A percentile compares a stretch with the other conserved stretches of the same genome.
Conservation (phyloP, 2,888 invertebrate species). For the Xanthia icteritia region DNA sequence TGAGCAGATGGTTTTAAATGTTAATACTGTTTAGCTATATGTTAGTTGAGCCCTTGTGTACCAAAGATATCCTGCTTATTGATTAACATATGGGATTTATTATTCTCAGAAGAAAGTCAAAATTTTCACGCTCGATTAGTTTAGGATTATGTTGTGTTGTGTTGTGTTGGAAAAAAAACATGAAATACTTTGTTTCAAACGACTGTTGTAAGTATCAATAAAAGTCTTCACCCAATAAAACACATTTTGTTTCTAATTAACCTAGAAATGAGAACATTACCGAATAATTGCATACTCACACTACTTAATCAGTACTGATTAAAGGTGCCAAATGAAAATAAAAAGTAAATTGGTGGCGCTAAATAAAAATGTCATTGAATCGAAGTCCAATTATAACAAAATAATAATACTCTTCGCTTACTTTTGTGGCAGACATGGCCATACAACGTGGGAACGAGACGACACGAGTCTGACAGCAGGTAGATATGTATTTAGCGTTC, state of each 20-base stretch:
- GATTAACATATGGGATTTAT: background rate
- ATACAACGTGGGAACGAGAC: background rate
- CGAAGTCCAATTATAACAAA: background rate
- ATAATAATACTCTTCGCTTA: background rate
- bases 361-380: conserved; percentile 1
- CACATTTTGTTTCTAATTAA: conserved; percentile 36
- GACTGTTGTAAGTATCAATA: conserved; percentile 8
- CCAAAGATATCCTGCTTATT: background rate
- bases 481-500: background rate
- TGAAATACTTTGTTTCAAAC: background rate
- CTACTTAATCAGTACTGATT: conserved; percentile 14
- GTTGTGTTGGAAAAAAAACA: background rate
- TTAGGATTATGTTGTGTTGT: no score
- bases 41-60: background rate
- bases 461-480: no score
- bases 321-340: background rate
- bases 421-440: background rate
- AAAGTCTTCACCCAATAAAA: conserved; percentile 10
- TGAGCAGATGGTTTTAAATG: background rate
- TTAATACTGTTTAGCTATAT: background rate
- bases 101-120: background rate
- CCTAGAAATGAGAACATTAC: conserved; percentile 37
- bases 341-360: background rate
- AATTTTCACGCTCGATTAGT: background rate
- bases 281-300: conserved; percentile 33